Evolutionary conservation across 2,797 vertebrate species (phyloP), one percentile per base, ranked within the genome.

Genomic region (Poeciliopsis infans): DNA sequence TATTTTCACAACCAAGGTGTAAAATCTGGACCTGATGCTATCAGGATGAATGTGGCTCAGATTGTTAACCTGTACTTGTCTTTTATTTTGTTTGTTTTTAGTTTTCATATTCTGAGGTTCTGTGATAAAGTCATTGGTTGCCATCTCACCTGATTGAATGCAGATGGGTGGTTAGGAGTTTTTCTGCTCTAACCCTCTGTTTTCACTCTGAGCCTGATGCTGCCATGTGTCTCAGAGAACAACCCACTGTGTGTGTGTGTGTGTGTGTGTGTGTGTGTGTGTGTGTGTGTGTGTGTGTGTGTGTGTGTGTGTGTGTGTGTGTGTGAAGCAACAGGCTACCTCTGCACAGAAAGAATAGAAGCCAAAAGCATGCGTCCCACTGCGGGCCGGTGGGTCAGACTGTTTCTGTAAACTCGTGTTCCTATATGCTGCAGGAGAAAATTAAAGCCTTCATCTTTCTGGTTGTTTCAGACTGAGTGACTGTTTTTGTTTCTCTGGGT

Each of bases 361-460:
- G 84, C 75, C 80, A 89, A 89, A 88, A 69, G 51, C 39, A 8
- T 57, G 80, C 61, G 47, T 78, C 82, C 89, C 82, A 85, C 95
- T 95, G 95, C 94, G 84, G 94, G 95, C 81, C 93, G 86, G 95
- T 93, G 94, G 79, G 45, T 18, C n/a, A 69, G 79, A 66, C 2
- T 87, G 81, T 78, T 80, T 82, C 72, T 87, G 55, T 81, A 36
- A 79, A 79, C 13, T 33, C 76, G 59, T 85, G 77, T 79, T 87
- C 82, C 11, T 79, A 31, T 66, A 41, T 78, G 72, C 31, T 79
- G 83, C 82, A 1, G 64, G 3, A 76, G n/a, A 83, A 75, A 76
- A 90, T 89, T 88, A 91, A 92, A 74, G 1, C 4, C 39, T 66
- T 66, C 33, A 25, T 66, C 16, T 28, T 59, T 25, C 23, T 11